These are phyloP conservation scores for Xylota sylvarum DNA, from an alignment of 2,888 invertebrate species.

Conservation along the genomic window DNA sequence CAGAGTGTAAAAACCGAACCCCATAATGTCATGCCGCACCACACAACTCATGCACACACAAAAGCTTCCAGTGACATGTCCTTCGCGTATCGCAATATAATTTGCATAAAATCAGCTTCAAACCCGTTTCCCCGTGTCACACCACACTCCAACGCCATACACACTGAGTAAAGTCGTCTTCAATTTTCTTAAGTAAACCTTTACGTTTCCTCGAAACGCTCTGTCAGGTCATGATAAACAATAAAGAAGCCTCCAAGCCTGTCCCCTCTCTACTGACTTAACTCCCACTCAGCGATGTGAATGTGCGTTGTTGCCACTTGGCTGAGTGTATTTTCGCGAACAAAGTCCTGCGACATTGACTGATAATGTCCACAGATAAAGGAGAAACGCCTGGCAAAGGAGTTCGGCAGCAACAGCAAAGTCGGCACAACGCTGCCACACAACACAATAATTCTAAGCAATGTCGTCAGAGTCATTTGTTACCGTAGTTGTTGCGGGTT, in stretches of 20 bases:
- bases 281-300: constrained; percentile 13
- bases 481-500: constrained; percentile 14
- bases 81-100: constrained; percentile 56
- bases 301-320: constrained; percentile 25
- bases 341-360: constrained; percentile 62
- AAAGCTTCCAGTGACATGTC: constrained; percentile 50
- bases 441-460: constrained; percentile 41
- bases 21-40: constrained; percentile 4
- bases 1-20: background rate
- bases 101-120: constrained; percentile 64
- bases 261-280: background rate
- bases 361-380: constrained; percentile 68
- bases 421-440: background rate
- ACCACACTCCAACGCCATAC: background rate
- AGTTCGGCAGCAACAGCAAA: constrained; percentile 28
- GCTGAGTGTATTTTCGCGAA: constrained; percentile 23
- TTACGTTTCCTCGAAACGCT: constrained; percentile 45
- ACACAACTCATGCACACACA: constrained; percentile 3
- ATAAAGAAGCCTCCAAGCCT: constrained; percentile 26
- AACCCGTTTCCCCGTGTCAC: background rate
- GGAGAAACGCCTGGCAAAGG: constrained; percentile 27
- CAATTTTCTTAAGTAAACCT: constrained; percentile 72
- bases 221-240: constrained; percentile 55
- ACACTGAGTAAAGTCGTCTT: constrained; percentile 40
- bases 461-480: constrained; percentile 49